A percentile compares a stretch with the other conserved stretches of the same genome.
phyloP scores from a whole-genome alignment of 2,888 invertebrate species.

The Apamea epomidion region DNA sequence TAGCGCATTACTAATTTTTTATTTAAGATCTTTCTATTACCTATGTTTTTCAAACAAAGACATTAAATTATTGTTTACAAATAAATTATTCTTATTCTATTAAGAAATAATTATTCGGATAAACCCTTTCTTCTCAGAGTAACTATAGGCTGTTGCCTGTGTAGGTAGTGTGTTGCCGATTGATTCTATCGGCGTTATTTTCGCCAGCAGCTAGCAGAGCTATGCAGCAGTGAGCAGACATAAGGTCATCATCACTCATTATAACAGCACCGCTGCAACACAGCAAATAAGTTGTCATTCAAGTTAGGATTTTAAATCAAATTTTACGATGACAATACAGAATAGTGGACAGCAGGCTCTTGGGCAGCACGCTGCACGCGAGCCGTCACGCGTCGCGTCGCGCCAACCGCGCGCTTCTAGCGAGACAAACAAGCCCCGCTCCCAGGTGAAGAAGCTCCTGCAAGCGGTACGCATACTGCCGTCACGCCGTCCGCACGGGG shows the following conservation, averaged over 20 bases:
- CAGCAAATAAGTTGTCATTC: neutral
- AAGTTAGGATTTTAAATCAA: neutral
- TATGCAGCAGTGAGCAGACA: neutral
- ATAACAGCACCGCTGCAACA: neutral
- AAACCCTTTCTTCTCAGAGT: neutral
- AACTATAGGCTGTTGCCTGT: neutral
- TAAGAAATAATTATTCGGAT: neutral
- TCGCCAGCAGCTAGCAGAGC: neutral
- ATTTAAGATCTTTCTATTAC: too few species aligned
- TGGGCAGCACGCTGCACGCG: too few species aligned
- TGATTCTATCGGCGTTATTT: neutral
- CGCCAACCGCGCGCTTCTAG: neutral
- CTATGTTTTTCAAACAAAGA: too few species aligned
- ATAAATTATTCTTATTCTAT: neutral
- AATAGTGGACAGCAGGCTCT: too few species aligned
- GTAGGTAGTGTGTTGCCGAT: neutral
- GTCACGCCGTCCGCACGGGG: too few species aligned
- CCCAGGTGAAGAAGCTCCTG: too few species aligned
- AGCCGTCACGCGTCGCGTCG: too few species aligned
- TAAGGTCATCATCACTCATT: neutral
- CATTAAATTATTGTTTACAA: too few species aligned
- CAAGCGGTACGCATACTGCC: too few species aligned
- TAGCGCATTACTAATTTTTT: too few species aligned
- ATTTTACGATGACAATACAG: neutral
- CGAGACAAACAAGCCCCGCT: too few species aligned